These are phyloP conservation scores for Xenopus laevis DNA, from an alignment of 2,113 vertebrate genomes.

Conservation along the genomic window DNA sequence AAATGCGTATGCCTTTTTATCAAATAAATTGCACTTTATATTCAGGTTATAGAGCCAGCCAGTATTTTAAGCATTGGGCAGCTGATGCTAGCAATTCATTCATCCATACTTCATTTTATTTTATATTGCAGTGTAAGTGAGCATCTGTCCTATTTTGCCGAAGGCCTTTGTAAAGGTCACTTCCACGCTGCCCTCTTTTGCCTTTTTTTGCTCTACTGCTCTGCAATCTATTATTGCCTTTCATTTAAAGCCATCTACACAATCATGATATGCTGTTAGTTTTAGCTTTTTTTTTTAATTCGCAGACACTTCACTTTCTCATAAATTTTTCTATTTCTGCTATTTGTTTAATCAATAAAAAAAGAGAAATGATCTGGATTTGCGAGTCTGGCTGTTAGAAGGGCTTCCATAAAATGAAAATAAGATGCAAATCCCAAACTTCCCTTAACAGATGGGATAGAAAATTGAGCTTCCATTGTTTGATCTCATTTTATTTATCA, in stretches of 20 bases:
- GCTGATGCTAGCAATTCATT: constrained; percentile 31
- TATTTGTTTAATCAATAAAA: too few species aligned
- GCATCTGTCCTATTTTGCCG: constrained; percentile 23
- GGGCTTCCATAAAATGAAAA: constrained; percentile 11
- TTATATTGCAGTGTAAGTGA: constrained; percentile 11
- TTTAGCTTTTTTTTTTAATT: background rate
- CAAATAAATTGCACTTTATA: constrained; percentile 41
- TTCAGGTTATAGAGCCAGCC: constrained; percentile 15
- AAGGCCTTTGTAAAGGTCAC: background rate
- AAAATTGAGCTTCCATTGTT: constrained; percentile 36
- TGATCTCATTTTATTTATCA: constrained; percentile 25
- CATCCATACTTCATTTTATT: constrained; percentile 15
- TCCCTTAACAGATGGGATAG: constrained; percentile 40
- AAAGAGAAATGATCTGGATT: background rate
- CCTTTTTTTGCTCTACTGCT: background rate
- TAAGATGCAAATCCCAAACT: constrained; percentile 36
- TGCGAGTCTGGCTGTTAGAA: background rate
- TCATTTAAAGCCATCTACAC: background rate
- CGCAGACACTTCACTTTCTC: background rate
- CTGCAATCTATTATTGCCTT: background rate
- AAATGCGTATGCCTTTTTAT: constrained; percentile 35
- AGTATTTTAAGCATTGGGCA: constrained; percentile 4
- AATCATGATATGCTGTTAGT: background rate
- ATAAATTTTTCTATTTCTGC: too few species aligned
- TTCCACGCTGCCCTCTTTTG: constrained; percentile 12